Evolutionary conservation across 2,113 vertebrate species (phyloP).

Genomic region (Anser cygnoides): DNA sequence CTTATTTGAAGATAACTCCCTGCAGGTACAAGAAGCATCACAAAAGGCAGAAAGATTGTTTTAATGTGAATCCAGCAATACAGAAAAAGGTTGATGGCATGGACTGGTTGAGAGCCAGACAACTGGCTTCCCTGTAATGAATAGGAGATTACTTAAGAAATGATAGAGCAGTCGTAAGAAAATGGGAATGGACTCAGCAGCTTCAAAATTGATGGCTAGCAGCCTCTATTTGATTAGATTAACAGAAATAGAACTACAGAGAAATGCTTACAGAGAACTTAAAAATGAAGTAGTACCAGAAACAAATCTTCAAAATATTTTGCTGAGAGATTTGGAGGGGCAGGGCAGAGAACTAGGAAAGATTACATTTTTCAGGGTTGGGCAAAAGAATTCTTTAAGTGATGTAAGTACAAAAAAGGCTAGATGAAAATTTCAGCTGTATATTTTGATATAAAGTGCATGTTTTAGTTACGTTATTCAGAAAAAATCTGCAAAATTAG

Average conservation of each 20-base stretch:
- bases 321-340: neutral
- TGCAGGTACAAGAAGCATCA: rapidly evolving
- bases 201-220: neutral
- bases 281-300: neutral
- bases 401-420: neutral
- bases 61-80: neutral
- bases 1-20: neutral
- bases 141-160: neutral
- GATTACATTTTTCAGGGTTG: neutral
- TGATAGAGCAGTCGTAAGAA: neutral
- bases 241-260: neutral
- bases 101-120: neutral
- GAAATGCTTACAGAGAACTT: neutral
- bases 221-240: neutral
- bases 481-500: neutral
- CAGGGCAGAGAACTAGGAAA: neutral
- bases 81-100: neutral
- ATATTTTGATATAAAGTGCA: neutral
- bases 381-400: neutral
- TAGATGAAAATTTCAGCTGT: neutral
- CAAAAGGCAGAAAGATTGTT: neutral
- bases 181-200: neutral
- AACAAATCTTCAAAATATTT: neutral
- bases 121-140: neutral
- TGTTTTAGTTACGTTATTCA: neutral